Base-by-base conservation (phyloP, 2,797 vertebrate genomes). In the Chaetodon trifasciatus region DNA sequence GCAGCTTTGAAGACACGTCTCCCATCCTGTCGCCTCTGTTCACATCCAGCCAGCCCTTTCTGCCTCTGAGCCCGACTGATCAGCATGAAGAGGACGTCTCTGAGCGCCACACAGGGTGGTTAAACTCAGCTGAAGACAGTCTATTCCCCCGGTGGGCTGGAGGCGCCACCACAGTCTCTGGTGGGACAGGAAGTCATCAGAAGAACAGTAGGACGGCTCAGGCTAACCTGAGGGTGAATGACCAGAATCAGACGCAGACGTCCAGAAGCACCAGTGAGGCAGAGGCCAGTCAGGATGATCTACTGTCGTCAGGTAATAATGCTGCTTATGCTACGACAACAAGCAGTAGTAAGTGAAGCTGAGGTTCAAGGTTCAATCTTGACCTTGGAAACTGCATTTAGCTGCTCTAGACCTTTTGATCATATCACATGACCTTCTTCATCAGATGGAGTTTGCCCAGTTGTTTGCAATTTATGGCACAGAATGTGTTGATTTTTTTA, bases 1-100 rank as follows among this genome's bases (percentile, higher is more conserved):
- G 84, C 86, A 81, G 84, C 74, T 84, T 87, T 62, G 94, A 90
- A 55, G 86, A 71, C 68, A 86, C 87, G 85, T 96, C 95, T 74
- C 94, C 96, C 70, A 83, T 92, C 91, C 84, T 91, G 75, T 96
- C 83, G 0, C 94, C 95, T 53, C 82, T 92, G 19, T 90, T 95
- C 78, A 89, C 92, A 0, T 91, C 93, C 46, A 95, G 92, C 75
- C 94, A 93, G 24, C 74, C 83, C 47, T 92, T 94, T 83, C 91
- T 95, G 55, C 88, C 82, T 0, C 49, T 95, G 28, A 90, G 88
- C 3, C 2, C 10, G 37, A 80, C 49, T 2, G 69, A 76, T 21
- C 68, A 50, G 19, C 12, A 46, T 2, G 64, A 76, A 24, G 16
- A 52, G 21, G 53, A 66, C 74, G 2, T 56, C 35, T 56, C 78